Evolutionary conservation across 2,113 vertebrate genomes (phyloP), one percentile per base, ranked within the genome.

Genomic region (Dipodomys spectabilis): DNA sequence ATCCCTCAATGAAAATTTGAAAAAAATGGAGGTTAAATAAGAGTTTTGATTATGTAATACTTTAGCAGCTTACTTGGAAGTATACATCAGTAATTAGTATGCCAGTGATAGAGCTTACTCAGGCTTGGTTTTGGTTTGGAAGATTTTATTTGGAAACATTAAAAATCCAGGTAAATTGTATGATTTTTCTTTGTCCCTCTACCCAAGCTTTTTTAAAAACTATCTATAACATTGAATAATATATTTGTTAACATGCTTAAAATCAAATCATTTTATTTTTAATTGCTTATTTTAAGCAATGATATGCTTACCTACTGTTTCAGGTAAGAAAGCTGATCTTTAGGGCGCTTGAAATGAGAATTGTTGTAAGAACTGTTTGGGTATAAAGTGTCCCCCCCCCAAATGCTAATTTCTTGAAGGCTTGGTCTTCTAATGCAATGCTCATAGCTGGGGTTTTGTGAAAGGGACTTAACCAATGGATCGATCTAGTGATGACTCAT

Each of bases 261-360:
- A 93, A 73, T 11, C 13, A 84, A 92, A 62, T 22, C 57, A 0
- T 74, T 91, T 35, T 12, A 64, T 65, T 90, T 93, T 53, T 22
- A 86, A 73, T 77, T 96, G 45, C 69, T 82, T 92, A 65, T 65
- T 81, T 64, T 62, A 65, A 90, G n/a, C 27, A 77, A 68, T 71
- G 7, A 4, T 18, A 16, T 57, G 2, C 72, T 77, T 77, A 93
- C 78, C n/a, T 6, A 57, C 16, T 65, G 22, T n/a, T 67, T 92
- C 49, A 32, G 32, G 22, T 74, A 88, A 67, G 35, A 90, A 90
- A 95, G 27, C 25, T 96, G 45, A 82, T 88, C 73, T 18, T 1
- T 86, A 79, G 25, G 3, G 25, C 0, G 20, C 88, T 79, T 67
- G 11, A 78, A 93, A 71, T 39, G 35, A 75, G 9, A 88, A 73